Evolutionary conservation across 2,888 invertebrate species (phyloP).

Genomic region (Cryptocheilus praepositus): DNA sequence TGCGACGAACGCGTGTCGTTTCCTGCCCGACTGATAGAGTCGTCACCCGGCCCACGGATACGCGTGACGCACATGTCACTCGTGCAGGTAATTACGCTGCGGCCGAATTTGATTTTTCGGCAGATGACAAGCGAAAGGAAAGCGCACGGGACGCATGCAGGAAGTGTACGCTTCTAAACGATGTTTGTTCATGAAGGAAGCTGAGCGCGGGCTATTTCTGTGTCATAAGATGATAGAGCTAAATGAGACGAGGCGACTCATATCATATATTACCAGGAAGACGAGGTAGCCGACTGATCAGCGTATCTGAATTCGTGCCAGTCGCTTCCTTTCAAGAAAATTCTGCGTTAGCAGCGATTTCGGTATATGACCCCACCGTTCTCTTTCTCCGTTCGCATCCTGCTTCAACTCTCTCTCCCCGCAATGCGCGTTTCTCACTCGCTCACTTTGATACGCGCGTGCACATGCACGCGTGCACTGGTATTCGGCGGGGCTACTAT

Average conservation of each 20-base stretch:
- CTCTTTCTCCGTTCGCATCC: too few species aligned
- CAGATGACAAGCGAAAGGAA: too few species aligned
- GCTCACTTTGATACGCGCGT: not conserved
- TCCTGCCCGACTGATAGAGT: too few species aligned
- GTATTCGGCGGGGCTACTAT: constrained; percentile 30
- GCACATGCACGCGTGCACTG: constrained; percentile 18
- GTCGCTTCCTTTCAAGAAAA: constrained; percentile 30
- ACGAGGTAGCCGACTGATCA: constrained; percentile 32
- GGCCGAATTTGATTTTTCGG: too few species aligned
- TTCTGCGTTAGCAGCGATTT: constrained; percentile 47
- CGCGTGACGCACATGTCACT: too few species aligned
- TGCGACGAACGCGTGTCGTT: too few species aligned
- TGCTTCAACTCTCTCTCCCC: too few species aligned
- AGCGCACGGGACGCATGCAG: too few species aligned
- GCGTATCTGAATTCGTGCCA: constrained; percentile 44
- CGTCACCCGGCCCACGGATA: not conserved
- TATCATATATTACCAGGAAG: constrained; percentile 35
- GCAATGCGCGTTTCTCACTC: too few species aligned
- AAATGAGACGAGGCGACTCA: constrained; percentile 36
- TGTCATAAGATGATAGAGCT: constrained; percentile 32
- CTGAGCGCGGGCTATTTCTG: constrained; percentile 12
- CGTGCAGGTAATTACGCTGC: too few species aligned
- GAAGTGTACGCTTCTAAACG: too few species aligned
- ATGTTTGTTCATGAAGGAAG: too few species aligned
- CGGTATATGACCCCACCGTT: constrained; percentile 16